Base-by-base conservation (phyloP, 1,140 invertebrate genomes). In the Drosophila elegans region DNA sequence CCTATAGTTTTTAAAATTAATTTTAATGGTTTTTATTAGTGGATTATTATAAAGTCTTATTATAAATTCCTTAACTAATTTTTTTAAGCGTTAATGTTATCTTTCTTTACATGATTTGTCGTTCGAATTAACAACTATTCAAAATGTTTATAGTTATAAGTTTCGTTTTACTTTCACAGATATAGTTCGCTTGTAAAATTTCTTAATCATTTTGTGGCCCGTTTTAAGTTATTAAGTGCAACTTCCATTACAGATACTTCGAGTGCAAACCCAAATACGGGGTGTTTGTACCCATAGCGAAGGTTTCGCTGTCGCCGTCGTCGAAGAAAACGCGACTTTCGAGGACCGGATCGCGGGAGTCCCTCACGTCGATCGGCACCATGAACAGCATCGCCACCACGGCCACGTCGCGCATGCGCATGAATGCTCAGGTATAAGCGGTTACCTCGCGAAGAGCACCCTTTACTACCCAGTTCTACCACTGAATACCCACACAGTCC, bases 251-350 rank as follows among this genome's bases (percentile, higher is more conserved):
- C 93, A 98, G 98, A 93, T 99, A 99, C 93, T 99, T 99, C 93
- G 95, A 97, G 74, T 99, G 98, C 93, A 94, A 95, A 62, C 96
- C 96, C 16, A 96, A 97, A 84, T 97, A 96, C 92, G 98, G 98
- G 2, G 93, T 99, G 32, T 99, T 99, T 93, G 97, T 98, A 6
- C 98, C 98, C 1, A 93, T 96, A 25, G 95, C 96, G 81, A 98
- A 98, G 94, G 96, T 98, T 46, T 96, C 95, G 76, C 95, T 95
- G 51, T 97, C 97, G 48, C 97, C 96, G 36, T 95, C 95, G n/a
- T 96, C 94, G 91, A 94, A 95, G 80, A 95, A 95, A 91, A 94
- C 94, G 56, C 94, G 94, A 76, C 93, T 94, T 61, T 95, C 95
- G 91, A 95, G 96, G 78, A 94, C 95, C 56, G 96, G 97, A 67